Conservation (phyloP, 1,140 invertebrate species). For the Dendrolimus kikuchii region DNA sequence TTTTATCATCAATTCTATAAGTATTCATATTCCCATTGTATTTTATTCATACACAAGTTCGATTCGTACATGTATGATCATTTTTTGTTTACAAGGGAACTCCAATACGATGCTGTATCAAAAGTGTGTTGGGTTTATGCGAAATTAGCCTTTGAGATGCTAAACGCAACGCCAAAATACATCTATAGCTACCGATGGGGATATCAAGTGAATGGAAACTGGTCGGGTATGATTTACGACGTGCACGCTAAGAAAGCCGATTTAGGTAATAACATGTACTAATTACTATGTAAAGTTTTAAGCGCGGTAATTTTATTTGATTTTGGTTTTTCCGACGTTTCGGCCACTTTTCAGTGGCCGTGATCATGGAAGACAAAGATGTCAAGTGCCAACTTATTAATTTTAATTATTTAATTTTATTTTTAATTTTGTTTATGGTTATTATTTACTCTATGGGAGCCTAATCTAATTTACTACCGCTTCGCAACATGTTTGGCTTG, state of each 20-base stretch:
- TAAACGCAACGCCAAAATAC: slow-evolving; percentile 47
- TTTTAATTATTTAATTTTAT: no score
- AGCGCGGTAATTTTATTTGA: no score
- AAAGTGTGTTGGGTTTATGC: slow-evolving; percentile 44
- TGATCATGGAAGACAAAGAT: no score
- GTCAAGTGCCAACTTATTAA: no score
- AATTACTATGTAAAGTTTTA: no score
- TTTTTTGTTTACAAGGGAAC: slow-evolving; percentile 24
- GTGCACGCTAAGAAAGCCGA: slow-evolving; percentile 72
- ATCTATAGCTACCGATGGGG: slow-evolving; percentile 53
- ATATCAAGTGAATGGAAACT: slow-evolving; percentile 41
- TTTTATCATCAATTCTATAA: not conserved
- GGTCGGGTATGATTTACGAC: slow-evolving; percentile 61
- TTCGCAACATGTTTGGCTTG: no score
- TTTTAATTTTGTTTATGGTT: no score
- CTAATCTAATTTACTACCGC: no score
- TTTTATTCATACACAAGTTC: not conserved
- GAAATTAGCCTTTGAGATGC: slow-evolving; percentile 37
- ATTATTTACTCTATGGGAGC: no score
- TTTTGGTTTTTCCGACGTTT: no score
- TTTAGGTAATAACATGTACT: slow-evolving; percentile 36
- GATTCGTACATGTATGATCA: not conserved
- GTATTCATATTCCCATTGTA: not conserved
- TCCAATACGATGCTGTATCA: slow-evolving; percentile 36
- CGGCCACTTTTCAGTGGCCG: no score